phyloP scores from a whole-genome alignment of 2,888 invertebrate species.

The Apomyelois bistriatella region DNA sequence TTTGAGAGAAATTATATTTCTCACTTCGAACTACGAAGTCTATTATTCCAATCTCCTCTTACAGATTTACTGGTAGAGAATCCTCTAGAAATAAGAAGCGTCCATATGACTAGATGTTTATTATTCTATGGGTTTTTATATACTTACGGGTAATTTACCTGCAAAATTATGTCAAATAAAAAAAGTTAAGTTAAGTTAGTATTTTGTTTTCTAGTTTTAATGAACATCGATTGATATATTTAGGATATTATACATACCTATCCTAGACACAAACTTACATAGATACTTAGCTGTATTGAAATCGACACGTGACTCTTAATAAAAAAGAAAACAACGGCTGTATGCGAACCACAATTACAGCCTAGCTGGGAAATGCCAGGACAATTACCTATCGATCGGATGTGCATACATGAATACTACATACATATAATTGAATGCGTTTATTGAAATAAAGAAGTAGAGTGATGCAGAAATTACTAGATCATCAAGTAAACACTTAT shows the following conservation, averaged over 20 bases:
- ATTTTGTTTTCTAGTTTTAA: no score
- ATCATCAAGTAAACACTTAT: background rate
- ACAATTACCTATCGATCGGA: conserved; percentile 48
- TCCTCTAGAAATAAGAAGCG: no score
- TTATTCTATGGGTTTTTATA: no score
- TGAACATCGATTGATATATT: no score
- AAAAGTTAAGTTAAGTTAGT: no score
- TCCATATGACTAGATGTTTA: no score
- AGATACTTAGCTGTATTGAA: background rate
- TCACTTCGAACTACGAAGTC: background rate
- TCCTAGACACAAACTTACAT: no score
- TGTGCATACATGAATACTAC: conserved; percentile 12
- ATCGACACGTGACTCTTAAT: conserved; percentile 20
- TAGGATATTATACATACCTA: no score
- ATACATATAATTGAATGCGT: conserved; percentile 3
- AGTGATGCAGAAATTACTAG: background rate
- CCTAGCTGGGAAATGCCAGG: conserved; percentile 45
- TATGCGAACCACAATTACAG: conserved; percentile 37
- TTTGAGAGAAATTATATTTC: conserved; percentile 2
- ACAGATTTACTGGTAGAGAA: no score
- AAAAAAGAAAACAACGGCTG: conserved; percentile 2
- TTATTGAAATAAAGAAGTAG: conserved; percentile 4
- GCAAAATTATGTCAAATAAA: no score
- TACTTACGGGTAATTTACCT: no score
- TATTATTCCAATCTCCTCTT: no score